Evolutionary conservation across 2,888 invertebrate genomes (phyloP).

Genomic region (Amaurobius ferox): DNA sequence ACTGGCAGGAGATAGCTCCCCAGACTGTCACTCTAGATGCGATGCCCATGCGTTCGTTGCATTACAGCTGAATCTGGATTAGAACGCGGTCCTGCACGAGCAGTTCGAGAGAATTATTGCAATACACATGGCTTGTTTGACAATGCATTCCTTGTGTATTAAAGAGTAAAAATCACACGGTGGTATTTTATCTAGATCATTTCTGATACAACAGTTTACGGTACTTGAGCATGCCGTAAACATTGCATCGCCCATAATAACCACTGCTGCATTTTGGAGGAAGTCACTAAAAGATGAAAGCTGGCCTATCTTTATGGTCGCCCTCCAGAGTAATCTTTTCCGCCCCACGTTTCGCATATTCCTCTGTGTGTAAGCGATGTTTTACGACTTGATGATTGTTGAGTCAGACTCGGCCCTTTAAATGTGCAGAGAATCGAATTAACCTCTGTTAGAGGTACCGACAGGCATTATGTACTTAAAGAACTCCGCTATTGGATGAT

Average conservation of each 20-base stretch:
- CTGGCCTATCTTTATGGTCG: not conserved
- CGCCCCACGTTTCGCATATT: slow-evolving; percentile 7
- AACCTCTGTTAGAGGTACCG: slow-evolving; percentile 44
- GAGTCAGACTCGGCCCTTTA: slow-evolving; percentile 35
- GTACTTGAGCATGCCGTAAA: not conserved
- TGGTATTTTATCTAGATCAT: not conserved
- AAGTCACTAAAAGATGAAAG: slow-evolving; percentile 10
- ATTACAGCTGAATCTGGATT: too few relatives aligned
- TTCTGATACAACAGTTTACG: not conserved
- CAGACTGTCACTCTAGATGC: too few relatives aligned
- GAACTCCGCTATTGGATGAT: not conserved
- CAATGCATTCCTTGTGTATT: too few relatives aligned
- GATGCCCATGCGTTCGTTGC: too few relatives aligned
- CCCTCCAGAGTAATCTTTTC: not conserved
- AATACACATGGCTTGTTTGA: too few relatives aligned
- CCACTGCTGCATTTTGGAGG: not conserved
- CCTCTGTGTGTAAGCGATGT: slow-evolving; percentile 21
- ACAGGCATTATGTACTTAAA: slow-evolving; percentile 15
- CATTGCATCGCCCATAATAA: not conserved
- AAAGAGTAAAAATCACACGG: too few relatives aligned
- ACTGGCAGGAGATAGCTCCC: too few relatives aligned
- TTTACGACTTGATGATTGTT: slow-evolving; percentile 47
- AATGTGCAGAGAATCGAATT: slow-evolving; percentile 43
- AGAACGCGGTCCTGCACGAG: too few relatives aligned
- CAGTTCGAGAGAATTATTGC: too few relatives aligned